phyloP scores from a whole-genome alignment of 2,113 vertebrate genomes.

The Seriola rivoliana region DNA sequence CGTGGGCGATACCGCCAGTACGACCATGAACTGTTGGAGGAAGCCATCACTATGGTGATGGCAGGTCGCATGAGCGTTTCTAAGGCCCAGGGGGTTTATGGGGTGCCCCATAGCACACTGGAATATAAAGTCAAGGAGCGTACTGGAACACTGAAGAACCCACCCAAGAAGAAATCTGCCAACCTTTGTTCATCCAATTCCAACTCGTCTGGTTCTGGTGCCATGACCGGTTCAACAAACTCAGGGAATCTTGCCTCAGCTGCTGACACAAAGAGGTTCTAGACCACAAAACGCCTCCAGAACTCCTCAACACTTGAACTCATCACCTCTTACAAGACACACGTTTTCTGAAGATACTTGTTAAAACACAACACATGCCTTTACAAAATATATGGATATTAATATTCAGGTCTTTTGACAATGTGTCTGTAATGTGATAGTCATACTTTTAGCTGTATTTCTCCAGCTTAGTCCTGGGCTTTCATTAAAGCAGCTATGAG shows the following conservation, averaged over 20 bases:
- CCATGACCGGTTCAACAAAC: constrained; percentile 89
- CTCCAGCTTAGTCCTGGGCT: constrained; percentile 55
- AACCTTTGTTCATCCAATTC: constrained; percentile 60
- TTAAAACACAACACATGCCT: constrained; percentile 96
- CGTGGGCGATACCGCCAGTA: constrained; percentile 98
- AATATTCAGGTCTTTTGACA: constrained; percentile 99
- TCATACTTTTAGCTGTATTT: constrained; percentile 71
- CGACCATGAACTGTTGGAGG: constrained; percentile 98
- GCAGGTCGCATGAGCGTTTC: constrained; percentile 99
- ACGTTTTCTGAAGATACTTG: constrained; percentile 89
- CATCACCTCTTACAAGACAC: constrained; percentile 87
- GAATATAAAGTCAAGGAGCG: constrained; percentile 99
- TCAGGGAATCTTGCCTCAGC: constrained; percentile 92
- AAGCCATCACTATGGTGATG: constrained; percentile 98
- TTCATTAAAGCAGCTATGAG: constrained; percentile 23
- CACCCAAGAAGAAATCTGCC: constrained; percentile 96
- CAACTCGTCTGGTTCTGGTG: constrained; percentile 89
- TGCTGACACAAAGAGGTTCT: constrained; percentile 90
- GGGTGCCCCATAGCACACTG: constrained; percentile 99
- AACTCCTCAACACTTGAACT: constrained; percentile 81
- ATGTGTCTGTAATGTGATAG: constrained; percentile 87
- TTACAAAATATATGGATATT: constrained; percentile 84
- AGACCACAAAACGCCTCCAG: constrained; percentile 82
- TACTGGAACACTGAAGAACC: constrained; percentile 97
- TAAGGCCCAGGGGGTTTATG: constrained; percentile 99